phyloP scores from a whole-genome alignment of 1,140 invertebrate species.

The Leguminivora glycinivorella region DNA sequence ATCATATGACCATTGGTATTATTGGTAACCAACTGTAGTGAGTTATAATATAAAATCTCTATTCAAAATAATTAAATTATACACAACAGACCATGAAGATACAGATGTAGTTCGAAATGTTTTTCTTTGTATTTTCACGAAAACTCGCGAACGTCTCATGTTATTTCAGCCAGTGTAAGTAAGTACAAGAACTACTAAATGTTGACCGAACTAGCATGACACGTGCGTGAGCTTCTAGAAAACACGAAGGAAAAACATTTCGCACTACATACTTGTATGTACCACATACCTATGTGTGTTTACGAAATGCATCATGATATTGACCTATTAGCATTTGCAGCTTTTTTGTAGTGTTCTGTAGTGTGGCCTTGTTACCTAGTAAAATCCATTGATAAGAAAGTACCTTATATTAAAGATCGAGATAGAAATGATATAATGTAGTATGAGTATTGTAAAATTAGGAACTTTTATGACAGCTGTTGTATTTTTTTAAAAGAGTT shows the following conservation, averaged over 20 bases:
- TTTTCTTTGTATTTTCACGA: too few relatives aligned
- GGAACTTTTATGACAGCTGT: neutral
- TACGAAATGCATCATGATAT: neutral
- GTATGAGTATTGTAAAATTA: neutral
- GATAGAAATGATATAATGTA: neutral
- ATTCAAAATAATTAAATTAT: too few relatives aligned
- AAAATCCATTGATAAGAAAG: neutral
- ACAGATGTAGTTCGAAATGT: too few relatives aligned
- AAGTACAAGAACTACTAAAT: too few relatives aligned
- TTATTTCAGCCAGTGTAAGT: too few relatives aligned
- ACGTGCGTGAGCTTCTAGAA: too few relatives aligned
- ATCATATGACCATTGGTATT: neutral
- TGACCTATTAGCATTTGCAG: neutral
- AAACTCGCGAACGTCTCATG: too few relatives aligned
- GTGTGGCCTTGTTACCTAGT: constrained; percentile 5
- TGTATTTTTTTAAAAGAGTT: neutral
- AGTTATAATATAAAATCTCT: neutral
- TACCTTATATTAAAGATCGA: neutral
- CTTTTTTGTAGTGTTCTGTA: constrained; percentile 7
- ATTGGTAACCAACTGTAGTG: neutral
- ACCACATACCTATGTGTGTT: neutral
- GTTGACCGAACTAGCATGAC: too few relatives aligned
- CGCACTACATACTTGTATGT: too few relatives aligned
- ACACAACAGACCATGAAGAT: too few relatives aligned
- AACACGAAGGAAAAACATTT: too few relatives aligned